These are phyloP conservation scores for Napeogenes inachia DNA, from an alignment of 2,888 invertebrate genomes.

Conservation along the genomic window DNA sequence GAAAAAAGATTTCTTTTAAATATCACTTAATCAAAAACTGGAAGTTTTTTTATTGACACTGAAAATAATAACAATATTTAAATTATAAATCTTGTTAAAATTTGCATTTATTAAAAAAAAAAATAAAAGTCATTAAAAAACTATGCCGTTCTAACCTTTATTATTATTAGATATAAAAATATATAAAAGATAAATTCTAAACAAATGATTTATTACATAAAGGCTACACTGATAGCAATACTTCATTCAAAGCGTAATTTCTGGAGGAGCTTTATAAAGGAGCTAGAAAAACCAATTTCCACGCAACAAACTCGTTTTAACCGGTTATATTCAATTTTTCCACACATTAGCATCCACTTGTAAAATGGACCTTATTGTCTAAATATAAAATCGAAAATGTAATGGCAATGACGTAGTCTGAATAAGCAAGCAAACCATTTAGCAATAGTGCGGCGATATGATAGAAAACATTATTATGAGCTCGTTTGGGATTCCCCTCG, in stretches of 20 bases:
- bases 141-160: no score
- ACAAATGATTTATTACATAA: no score
- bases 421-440: conserved; percentile 50
- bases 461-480: conserved; percentile 69
- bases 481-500: conserved; percentile 69
- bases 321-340: conserved; percentile 59
- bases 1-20: no score
- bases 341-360: conserved; percentile 28
- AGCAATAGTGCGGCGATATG: conserved; percentile 56
- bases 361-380: conserved; percentile 8
- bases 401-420: conserved; percentile 37
- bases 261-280: background rate
- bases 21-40: no score
- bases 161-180: no score
- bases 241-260: background rate
- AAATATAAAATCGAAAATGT: conserved; percentile 16
- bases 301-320: conserved; percentile 54
- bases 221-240: no score
- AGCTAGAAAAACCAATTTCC: conserved; percentile 40
- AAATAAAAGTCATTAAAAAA: background rate
- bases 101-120: background rate
- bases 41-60: no score
- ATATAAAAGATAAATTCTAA: no score
- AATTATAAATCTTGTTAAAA: no score
- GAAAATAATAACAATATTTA: no score